Evolutionary conservation across 2,797 vertebrate genomes (phyloP).

Genomic region (Darevskia nairensis): DNA sequence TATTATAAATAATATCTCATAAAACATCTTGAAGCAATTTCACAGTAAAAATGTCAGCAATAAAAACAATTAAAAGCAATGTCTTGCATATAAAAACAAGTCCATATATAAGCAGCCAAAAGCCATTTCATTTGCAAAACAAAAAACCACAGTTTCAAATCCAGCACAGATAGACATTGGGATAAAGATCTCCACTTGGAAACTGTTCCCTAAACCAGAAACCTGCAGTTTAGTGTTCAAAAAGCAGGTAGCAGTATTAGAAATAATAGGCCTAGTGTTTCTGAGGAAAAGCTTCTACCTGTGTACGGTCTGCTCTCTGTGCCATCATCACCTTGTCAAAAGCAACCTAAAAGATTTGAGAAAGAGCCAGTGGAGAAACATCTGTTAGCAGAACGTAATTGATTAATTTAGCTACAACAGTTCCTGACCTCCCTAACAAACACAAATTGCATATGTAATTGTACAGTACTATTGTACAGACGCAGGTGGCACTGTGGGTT

Average conservation of each 20-base stretch:
- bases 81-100: too few relatives aligned
- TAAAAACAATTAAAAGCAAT: too few relatives aligned
- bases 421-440: conserved; percentile 38
- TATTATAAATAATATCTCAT: too few relatives aligned
- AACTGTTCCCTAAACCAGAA: background rate
- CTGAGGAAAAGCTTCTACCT: background rate
- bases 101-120: too few relatives aligned
- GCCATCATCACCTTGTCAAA: background rate
- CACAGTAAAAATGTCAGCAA: too few relatives aligned
- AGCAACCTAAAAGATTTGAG: conserved; percentile 32
- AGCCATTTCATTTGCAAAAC: too few relatives aligned
- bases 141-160: too few relatives aligned
- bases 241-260: conserved; percentile 7
- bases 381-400: conserved; percentile 47
- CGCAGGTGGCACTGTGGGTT: too few relatives aligned
- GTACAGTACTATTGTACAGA: background rate
- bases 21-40: too few relatives aligned
- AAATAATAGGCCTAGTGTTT: conserved; percentile 8
- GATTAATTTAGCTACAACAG: conserved; percentile 44
- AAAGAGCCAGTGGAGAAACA: conserved; percentile 35
- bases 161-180: too few relatives aligned
- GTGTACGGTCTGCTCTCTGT: background rate
- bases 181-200: too few relatives aligned
- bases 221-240: background rate
- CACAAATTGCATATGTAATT: background rate